Conservation (phyloP, 2,113 vertebrate species). For the Promerops cafer region DNA sequence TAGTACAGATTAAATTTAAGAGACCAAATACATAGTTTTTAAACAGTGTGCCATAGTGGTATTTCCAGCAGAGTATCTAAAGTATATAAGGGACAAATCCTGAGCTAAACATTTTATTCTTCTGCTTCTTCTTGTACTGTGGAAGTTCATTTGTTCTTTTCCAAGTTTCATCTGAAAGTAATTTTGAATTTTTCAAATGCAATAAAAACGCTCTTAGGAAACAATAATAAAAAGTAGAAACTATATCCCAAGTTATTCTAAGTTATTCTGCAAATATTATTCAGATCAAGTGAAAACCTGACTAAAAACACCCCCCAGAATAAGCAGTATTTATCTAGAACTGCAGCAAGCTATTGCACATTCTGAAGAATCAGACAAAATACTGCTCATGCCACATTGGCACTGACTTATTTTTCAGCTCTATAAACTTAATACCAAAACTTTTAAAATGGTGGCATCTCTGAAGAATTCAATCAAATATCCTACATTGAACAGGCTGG, state of each 20-base stretch:
- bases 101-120: slow-evolving; percentile 58
- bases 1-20: background rate
- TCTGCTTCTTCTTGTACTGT: slow-evolving; percentile 48
- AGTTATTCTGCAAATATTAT: slow-evolving; percentile 24
- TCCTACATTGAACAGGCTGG: slow-evolving; percentile 42
- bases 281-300: slow-evolving; percentile 3
- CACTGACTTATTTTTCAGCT: slow-evolving; percentile 28
- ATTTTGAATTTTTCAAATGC: slow-evolving; percentile 43
- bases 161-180: slow-evolving; percentile 13
- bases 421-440: slow-evolving; percentile 18
- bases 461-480: slow-evolving; percentile 28
- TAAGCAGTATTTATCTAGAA: background rate
- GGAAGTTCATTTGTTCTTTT: slow-evolving; percentile 55
- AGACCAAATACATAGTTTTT: slow-evolving; percentile 31
- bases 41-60: slow-evolving; percentile 22
- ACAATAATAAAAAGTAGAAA: background rate
- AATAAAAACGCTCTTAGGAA: background rate
- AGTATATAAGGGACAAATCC: slow-evolving; percentile 32
- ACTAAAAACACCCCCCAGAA: background rate
- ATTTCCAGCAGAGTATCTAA: slow-evolving; percentile 28
- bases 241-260: slow-evolving; percentile 16
- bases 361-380: slow-evolving; percentile 28
- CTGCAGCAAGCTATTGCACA: slow-evolving; percentile 6
- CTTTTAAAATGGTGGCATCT: slow-evolving; percentile 32
- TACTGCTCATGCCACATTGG: background rate